Evolutionary conservation across 1,140 invertebrate species (phyloP).

Genomic region (Leptopilina clavipes): DNA sequence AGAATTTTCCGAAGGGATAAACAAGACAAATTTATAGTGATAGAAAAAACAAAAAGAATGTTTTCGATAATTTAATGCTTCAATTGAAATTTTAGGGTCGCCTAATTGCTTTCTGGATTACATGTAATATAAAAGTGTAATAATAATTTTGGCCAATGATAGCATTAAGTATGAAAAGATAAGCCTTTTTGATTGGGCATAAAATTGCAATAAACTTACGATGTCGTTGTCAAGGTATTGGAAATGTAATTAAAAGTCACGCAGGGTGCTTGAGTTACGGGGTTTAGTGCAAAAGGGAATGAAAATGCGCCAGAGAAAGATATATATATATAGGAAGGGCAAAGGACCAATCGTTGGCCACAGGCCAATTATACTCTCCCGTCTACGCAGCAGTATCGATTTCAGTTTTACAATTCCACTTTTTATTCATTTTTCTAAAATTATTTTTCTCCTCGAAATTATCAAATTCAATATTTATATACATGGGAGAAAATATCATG

Average conservation of each 20-base stretch:
- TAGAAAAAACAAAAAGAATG: too few species aligned
- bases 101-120: too few species aligned
- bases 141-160: neutral
- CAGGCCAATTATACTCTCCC: slow-evolving; percentile 47
- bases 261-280: slow-evolving; percentile 45
- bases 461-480: neutral
- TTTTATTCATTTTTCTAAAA: slow-evolving; percentile 39
- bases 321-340: slow-evolving; percentile 51
- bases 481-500: too few species aligned
- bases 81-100: too few species aligned
- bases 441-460: neutral
- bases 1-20: too few species aligned
- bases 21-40: too few species aligned
- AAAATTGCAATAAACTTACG: slow-evolving; percentile 58
- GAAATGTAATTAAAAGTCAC: slow-evolving; percentile 62
- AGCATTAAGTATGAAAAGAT: neutral
- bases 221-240: slow-evolving; percentile 39
- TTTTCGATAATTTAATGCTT: too few species aligned
- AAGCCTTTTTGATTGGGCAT: slow-evolving; percentile 45
- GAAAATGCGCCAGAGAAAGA: slow-evolving; percentile 49
- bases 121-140: too few species aligned
- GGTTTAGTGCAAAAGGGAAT: slow-evolving; percentile 12
- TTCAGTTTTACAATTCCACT: slow-evolving; percentile 9
- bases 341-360: slow-evolving; percentile 54
- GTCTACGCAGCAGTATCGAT: slow-evolving; percentile 34